These are phyloP conservation scores for Germaria angustata DNA, from an alignment of 2,888 invertebrate genomes.

Conservation along the genomic window DNA sequence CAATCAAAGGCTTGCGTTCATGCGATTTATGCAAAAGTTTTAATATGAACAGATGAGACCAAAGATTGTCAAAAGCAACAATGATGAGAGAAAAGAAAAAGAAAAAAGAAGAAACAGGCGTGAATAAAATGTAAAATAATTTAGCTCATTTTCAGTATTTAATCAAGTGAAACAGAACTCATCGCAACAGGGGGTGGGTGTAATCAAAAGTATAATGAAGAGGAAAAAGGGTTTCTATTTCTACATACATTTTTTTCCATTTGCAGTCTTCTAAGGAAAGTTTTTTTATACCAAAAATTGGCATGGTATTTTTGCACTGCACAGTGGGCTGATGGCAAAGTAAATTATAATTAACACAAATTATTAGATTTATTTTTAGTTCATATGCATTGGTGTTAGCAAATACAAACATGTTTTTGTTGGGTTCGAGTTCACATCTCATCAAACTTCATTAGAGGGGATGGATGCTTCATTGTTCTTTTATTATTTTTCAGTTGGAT, in stretches of 20 bases:
- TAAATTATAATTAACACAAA: not conserved
- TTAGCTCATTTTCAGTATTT: conserved; percentile 45
- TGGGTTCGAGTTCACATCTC: too few species aligned
- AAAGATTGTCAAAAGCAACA: conserved; percentile 11
- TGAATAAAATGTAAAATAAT: conserved; percentile 45
- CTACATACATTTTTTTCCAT: not conserved
- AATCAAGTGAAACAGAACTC: conserved; percentile 55
- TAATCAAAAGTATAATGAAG: conserved; percentile 10
- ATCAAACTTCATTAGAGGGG: too few species aligned
- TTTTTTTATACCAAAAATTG: not conserved
- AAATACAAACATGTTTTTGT: too few species aligned
- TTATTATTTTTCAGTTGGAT: too few species aligned
- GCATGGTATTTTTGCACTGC: not conserved
- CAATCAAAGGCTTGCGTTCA: conserved; percentile 55
- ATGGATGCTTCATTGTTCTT: too few species aligned
- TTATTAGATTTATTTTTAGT: too few species aligned
- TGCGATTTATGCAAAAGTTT: conserved; percentile 33
- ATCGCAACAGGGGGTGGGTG: conserved; percentile 40
- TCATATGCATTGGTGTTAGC: too few species aligned
- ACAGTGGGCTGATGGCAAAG: not conserved
- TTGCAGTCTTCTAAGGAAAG: conserved; percentile 20
- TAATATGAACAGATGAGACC: conserved; percentile 53
- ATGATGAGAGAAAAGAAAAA: conserved; percentile 2
- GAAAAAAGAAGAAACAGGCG: conserved; percentile 6
- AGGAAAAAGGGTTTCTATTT: conserved; percentile 34